phyloP scores from a whole-genome alignment of 2,113 vertebrate species.

The Typhlomys cinereus region DNA sequence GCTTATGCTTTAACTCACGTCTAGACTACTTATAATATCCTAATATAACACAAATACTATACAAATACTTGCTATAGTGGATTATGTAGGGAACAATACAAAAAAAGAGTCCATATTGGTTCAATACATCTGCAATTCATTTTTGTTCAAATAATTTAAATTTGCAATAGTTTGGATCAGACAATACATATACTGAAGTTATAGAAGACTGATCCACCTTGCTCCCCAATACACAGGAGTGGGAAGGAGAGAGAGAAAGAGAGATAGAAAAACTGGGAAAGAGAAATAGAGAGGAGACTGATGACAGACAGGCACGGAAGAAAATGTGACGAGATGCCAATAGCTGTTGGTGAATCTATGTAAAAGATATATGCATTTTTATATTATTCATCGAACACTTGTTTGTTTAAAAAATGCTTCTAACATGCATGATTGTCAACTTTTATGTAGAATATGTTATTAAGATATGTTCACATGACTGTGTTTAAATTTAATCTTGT shows the following conservation, averaged over 20 bases:
- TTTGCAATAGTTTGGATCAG: background rate
- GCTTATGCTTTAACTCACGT: background rate
- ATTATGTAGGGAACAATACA: background rate
- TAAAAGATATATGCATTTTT: background rate
- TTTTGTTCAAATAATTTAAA: background rate
- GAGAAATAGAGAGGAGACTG: background rate
- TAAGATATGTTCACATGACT: background rate
- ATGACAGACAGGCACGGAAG: background rate
- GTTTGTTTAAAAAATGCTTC: slow-evolving; percentile 14
- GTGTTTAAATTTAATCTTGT: slow-evolving; percentile 12
- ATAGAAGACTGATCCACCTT: background rate
- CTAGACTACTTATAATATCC: background rate
- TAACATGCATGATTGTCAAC: background rate
- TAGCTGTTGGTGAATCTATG: background rate
- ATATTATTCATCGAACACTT: background rate
- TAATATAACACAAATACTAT: background rate
- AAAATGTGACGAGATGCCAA: background rate
- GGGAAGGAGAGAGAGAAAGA: background rate
- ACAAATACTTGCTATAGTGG: background rate
- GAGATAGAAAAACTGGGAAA: background rate
- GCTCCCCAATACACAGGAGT: background rate
- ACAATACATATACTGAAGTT: background rate
- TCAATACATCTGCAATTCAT: background rate
- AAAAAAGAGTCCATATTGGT: background rate
- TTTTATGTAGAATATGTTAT: slow-evolving; percentile 1